phyloP scores from a whole-genome alignment of 2,113 vertebrate species.

The Isurus oxyrinchus region DNA sequence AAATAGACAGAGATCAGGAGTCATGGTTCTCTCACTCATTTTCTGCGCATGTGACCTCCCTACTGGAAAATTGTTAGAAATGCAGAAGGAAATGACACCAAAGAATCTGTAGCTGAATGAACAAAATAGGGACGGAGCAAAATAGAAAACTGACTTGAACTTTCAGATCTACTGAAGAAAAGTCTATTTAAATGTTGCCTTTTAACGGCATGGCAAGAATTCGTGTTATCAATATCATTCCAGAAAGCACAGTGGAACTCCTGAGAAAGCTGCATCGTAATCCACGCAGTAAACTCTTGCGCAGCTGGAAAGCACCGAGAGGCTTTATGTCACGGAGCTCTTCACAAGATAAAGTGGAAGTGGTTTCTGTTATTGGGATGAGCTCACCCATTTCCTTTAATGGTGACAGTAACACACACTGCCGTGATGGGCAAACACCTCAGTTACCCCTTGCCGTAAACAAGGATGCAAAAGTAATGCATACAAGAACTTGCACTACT shows the following conservation, averaged over 20 bases:
- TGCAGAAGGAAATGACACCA: not conserved
- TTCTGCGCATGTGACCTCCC: not conserved
- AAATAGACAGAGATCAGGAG: not conserved
- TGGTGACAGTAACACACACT: not conserved
- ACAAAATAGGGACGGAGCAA: not conserved
- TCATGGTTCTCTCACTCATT: not conserved
- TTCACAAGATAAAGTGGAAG: not conserved
- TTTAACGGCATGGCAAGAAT: not conserved
- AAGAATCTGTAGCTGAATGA: not conserved
- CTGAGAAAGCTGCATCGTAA: not conserved
- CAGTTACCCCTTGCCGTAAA: not conserved
- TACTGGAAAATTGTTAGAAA: not conserved
- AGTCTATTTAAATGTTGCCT: not conserved
- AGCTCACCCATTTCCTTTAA: not conserved
- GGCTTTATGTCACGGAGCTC: not conserved
- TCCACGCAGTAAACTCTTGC: not conserved
- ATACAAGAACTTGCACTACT: not conserved
- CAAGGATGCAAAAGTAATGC: not conserved
- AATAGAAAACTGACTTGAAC: not conserved
- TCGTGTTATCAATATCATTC: not conserved
- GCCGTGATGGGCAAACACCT: not conserved
- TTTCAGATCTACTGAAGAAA: not conserved
- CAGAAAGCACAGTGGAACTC: not conserved
- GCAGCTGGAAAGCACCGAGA: not conserved
- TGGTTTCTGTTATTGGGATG: not conserved